These are phyloP conservation scores for Ptiloglossa arizonensis DNA, from an alignment of 1,140 invertebrate species.

Conservation along the genomic window DNA sequence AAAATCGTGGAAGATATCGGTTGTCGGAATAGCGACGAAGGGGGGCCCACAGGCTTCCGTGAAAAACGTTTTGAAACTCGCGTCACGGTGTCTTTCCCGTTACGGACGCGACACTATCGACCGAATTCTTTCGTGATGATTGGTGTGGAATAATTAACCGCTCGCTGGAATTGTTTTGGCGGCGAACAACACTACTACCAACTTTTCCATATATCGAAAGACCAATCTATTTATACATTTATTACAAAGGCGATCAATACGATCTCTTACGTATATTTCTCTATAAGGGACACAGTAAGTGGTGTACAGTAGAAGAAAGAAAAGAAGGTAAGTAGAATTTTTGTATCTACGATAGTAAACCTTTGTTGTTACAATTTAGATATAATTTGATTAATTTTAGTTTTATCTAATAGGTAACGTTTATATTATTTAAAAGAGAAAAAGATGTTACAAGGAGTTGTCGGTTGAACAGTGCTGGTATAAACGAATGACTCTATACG, in stretches of 20 bases:
- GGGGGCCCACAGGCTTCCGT: background rate
- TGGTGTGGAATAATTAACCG: slow-evolving; percentile 29
- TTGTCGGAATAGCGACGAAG: background rate
- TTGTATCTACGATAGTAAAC: too few relatives aligned
- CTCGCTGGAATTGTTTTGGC: slow-evolving; percentile 11
- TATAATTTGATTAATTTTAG: too few relatives aligned
- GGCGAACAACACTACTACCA: background rate
- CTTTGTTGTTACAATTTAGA: too few relatives aligned
- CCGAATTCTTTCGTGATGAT: slow-evolving; percentile 50
- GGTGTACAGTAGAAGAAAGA: too few relatives aligned
- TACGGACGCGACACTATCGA: slow-evolving; percentile 45
- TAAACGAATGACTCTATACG: too few relatives aligned
- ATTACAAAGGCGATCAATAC: background rate
- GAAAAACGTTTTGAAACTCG: slow-evolving; percentile 37
- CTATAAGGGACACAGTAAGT: too few relatives aligned
- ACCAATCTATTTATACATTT: background rate
- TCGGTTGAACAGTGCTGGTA: too few relatives aligned
- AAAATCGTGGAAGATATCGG: background rate
- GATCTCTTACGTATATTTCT: too few relatives aligned
- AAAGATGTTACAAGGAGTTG: too few relatives aligned
- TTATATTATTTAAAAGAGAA: too few relatives aligned
- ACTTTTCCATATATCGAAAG: background rate
- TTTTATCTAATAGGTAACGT: too few relatives aligned
- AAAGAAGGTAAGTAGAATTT: too few relatives aligned
- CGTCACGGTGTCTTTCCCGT: slow-evolving; percentile 48